These are phyloP conservation scores for Urosaurus nigricauda DNA, from an alignment of 2,797 vertebrate species.

Conservation along the genomic window DNA sequence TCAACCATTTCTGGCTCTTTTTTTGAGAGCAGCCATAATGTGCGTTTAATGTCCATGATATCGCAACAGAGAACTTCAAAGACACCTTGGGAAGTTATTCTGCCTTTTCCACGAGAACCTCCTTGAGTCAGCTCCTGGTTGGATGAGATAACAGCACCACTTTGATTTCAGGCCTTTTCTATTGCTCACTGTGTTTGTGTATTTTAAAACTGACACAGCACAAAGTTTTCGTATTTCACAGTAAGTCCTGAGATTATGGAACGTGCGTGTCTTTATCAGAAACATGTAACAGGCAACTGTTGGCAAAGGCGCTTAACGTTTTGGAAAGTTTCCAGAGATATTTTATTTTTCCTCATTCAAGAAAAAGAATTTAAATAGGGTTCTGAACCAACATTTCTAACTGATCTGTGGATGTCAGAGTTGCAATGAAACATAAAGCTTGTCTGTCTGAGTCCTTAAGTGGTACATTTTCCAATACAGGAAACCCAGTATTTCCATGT, in stretches of 20 bases:
- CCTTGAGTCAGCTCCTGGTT: slow-evolving; percentile 74
- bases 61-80: slow-evolving; percentile 77
- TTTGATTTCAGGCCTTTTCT: slow-evolving; percentile 78
- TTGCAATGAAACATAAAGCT: not conserved
- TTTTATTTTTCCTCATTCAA: slow-evolving; percentile 32
- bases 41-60: slow-evolving; percentile 71
- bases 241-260: slow-evolving; percentile 49
- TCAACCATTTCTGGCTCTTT: slow-evolving; percentile 61
- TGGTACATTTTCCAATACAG: not conserved
- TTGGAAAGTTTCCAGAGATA: slow-evolving; percentile 51
- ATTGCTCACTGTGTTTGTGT: slow-evolving; percentile 58
- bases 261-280: slow-evolving; percentile 38
- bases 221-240: slow-evolving; percentile 66
- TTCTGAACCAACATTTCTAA: slow-evolving; percentile 8
- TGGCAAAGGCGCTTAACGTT: not conserved
- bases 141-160: slow-evolving; percentile 71
- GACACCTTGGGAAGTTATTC: slow-evolving; percentile 72
- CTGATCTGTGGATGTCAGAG: slow-evolving; percentile 25
- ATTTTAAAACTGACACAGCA: slow-evolving; percentile 71
- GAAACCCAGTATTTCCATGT: not conserved
- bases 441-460: not conserved
- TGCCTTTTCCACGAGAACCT: slow-evolving; percentile 66
- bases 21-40: slow-evolving; percentile 64
- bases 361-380: slow-evolving; percentile 51
- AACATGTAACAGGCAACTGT: slow-evolving; percentile 7